Conservation (phyloP, 2,113 vertebrate genomes). For the Lepidothrix coronata region DNA sequence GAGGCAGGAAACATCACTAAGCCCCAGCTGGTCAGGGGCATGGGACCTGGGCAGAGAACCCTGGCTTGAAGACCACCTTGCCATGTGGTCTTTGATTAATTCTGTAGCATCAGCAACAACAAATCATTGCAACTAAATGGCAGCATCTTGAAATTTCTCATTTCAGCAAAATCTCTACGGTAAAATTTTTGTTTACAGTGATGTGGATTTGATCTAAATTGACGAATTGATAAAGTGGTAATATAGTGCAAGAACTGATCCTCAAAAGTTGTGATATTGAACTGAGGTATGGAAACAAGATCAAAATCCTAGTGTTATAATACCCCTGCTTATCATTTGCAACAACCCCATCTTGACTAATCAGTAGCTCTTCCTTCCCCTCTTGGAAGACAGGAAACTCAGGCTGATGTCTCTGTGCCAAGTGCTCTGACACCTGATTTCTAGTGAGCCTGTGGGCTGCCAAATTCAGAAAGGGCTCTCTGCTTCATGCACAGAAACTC, state of each 20-base stretch:
- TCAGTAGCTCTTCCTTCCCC: background rate
- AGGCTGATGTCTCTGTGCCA: background rate
- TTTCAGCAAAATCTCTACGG: background rate
- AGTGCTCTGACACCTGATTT: background rate
- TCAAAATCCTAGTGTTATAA: background rate
- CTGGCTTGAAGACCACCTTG: background rate
- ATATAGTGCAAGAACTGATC: background rate
- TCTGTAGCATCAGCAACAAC: background rate
- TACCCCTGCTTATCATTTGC: background rate
- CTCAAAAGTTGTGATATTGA: background rate
- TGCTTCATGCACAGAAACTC: background rate
- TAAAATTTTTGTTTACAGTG: background rate
- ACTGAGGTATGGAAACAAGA: background rate
- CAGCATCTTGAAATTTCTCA: background rate
- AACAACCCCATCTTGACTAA: background rate
- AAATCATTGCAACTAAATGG: background rate
- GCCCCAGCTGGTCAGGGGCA: accelerated
- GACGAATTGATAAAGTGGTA: background rate
- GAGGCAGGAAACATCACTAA: background rate
- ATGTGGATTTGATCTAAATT: background rate
- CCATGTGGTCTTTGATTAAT: background rate
- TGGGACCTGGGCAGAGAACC: background rate
- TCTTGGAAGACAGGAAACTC: background rate
- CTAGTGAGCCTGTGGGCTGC: background rate
- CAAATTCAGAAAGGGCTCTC: background rate